Evolutionary conservation across 2,113 vertebrate genomes (phyloP).

Genomic region (Cariama cristata): DNA sequence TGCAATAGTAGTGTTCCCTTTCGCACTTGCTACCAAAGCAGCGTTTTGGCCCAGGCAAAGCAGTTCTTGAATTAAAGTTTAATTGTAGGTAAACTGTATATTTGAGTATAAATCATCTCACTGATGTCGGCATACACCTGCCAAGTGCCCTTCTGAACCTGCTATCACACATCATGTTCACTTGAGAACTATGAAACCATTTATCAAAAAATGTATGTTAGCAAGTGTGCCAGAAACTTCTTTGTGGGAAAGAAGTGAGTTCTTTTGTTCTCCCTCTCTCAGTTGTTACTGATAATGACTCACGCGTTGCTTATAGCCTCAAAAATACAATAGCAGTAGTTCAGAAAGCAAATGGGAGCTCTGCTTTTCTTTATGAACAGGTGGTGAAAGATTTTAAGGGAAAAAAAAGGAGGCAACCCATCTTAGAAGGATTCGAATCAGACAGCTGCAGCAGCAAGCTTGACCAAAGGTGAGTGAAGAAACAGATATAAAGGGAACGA

Average conservation of each 20-base stretch:
- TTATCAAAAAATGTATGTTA: not conserved
- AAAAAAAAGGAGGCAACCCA: not conserved
- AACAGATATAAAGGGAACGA: not conserved
- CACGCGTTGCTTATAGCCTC: not conserved
- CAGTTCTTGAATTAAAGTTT: not conserved
- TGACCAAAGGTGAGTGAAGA: not conserved
- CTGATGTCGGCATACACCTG: not conserved
- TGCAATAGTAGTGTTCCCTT: not conserved
- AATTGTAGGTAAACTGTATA: not conserved
- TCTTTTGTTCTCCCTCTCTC: constrained; percentile 5
- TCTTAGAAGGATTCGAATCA: not conserved
- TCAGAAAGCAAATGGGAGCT: not conserved
- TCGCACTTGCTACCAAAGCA: not conserved
- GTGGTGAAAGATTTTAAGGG: not conserved
- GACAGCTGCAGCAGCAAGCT: not conserved
- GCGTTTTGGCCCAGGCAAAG: not conserved
- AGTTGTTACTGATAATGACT: not conserved
- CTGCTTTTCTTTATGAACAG: constrained; percentile 34
- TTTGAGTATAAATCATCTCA: not conserved
- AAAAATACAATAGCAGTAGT: not conserved
- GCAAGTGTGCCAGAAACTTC: not conserved
- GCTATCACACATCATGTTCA: not conserved
- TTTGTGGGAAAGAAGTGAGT: not conserved
- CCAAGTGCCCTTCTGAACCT: not conserved
- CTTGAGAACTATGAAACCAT: not conserved